Evolutionary conservation across 2,888 invertebrate species (phyloP).

Genomic region (Monoplex corrugatus): DNA sequence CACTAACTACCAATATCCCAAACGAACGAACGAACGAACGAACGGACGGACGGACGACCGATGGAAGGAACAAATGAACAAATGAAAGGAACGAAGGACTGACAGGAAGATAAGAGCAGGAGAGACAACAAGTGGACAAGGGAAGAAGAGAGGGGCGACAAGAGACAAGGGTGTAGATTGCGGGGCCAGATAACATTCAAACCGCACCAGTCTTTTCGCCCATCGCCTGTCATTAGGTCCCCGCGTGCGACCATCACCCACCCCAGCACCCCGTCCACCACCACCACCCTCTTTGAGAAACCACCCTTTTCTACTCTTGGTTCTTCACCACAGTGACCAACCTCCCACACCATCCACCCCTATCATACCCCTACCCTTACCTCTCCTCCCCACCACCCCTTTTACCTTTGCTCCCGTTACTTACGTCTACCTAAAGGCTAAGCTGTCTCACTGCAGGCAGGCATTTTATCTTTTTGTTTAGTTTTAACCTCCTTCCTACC

Average conservation of each 20-base stretch:
- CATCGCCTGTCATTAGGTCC: constrained; percentile 41
- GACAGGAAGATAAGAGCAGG: neutral
- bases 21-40: too few species aligned
- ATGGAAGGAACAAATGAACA: neutral
- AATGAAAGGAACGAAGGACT: too few species aligned
- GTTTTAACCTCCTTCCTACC: too few species aligned
- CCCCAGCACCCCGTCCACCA: neutral
- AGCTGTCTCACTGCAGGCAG: too few species aligned
- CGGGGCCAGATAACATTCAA: constrained; percentile 42
- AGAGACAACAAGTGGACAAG: neutral
- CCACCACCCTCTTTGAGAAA: too few species aligned
- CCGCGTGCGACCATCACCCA: neutral
- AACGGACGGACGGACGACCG: too few species aligned
- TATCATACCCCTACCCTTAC: neutral
- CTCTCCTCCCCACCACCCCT: neutral
- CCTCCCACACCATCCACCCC: neutral
- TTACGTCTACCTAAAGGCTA: too few species aligned
- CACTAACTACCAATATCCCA: too few species aligned
- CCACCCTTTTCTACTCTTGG: neutral
- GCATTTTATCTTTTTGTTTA: too few species aligned
- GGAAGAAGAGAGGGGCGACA: neutral
- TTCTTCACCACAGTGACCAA: neutral
- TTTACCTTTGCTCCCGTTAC: too few species aligned
- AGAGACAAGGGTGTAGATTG: constrained; percentile 38
- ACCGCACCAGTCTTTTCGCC: constrained; percentile 32